These are phyloP conservation scores for Callinectes sapidus DNA, from an alignment of 2,888 invertebrate species.

Conservation along the genomic window DNA sequence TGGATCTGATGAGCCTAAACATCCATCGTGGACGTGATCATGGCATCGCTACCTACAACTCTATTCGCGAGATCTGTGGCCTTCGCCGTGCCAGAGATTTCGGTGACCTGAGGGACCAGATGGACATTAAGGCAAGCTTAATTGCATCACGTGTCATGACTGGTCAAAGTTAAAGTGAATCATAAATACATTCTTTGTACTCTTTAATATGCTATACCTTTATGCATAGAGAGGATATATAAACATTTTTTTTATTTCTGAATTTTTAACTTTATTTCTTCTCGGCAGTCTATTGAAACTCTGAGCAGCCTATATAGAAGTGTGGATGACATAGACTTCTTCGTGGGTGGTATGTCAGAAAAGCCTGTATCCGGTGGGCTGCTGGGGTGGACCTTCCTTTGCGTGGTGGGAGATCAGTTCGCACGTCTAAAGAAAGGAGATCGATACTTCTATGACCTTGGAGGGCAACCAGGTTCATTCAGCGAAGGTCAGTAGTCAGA, in stretches of 20 bases:
- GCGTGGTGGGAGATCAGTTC: slow-evolving; percentile 83
- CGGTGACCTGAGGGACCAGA: slow-evolving; percentile 66
- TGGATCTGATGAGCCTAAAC: slow-evolving; percentile 72
- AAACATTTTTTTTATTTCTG: background rate
- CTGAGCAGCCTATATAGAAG: slow-evolving; percentile 74
- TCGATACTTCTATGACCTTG: slow-evolving; percentile 73
- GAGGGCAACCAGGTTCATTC: slow-evolving; percentile 71
- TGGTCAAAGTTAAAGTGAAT: background rate
- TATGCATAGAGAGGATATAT: background rate
- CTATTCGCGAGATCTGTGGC: slow-evolving; percentile 67
- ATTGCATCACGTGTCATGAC: background rate
- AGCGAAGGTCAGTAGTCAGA: slow-evolving; percentile 43
- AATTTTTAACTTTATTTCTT: background rate
- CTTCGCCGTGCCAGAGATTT: slow-evolving; percentile 57
- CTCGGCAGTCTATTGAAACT: slow-evolving; percentile 49
- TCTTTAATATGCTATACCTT: background rate
- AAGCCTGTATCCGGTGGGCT: slow-evolving; percentile 73
- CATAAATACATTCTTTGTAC: background rate
- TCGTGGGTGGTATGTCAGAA: slow-evolving; percentile 77
- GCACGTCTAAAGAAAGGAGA: slow-evolving; percentile 82
- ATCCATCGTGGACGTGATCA: slow-evolving; percentile 71
- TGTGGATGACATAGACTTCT: slow-evolving; percentile 78
- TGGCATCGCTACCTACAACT: slow-evolving; percentile 65
- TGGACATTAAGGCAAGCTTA: slow-evolving; percentile 41
- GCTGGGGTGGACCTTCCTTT: slow-evolving; percentile 74